Conservation (phyloP, 1,140 invertebrate species). For the Lepeophtheirus salmonis region DNA sequence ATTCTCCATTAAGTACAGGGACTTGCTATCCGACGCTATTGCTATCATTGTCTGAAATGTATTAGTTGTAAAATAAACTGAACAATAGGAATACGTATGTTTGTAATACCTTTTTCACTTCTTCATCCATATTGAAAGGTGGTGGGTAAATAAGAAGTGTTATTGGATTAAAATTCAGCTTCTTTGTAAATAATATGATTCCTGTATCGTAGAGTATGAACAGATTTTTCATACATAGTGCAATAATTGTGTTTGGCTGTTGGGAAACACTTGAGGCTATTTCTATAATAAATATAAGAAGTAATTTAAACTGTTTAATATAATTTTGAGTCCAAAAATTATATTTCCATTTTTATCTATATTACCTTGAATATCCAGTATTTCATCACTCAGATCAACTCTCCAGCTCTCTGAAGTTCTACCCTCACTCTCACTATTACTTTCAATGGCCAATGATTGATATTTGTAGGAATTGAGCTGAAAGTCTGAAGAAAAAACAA, state of each 20-base stretch:
- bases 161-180: constrained; percentile 53
- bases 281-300: background rate
- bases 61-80: too few species aligned
- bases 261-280: constrained; percentile 15
- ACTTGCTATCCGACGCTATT: constrained; percentile 41
- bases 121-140: background rate
- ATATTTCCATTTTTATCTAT: background rate
- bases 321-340: too few species aligned
- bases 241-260: constrained; percentile 38
- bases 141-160: constrained; percentile 50
- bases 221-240: constrained; percentile 49
- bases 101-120: constrained; percentile 1
- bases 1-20: constrained; percentile 53
- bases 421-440: background rate
- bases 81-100: constrained; percentile 22
- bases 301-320: background rate
- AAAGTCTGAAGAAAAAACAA: constrained; percentile 51
- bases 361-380: background rate
- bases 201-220: constrained; percentile 55
- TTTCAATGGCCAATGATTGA: background rate
- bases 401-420: background rate
- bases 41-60: constrained; percentile 41
- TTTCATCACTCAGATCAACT: background rate
- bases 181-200: constrained; percentile 50
- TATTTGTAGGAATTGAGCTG: constrained; percentile 22